Base-by-base conservation (phyloP, 2,888 invertebrate genomes). In the Spisula solida region DNA sequence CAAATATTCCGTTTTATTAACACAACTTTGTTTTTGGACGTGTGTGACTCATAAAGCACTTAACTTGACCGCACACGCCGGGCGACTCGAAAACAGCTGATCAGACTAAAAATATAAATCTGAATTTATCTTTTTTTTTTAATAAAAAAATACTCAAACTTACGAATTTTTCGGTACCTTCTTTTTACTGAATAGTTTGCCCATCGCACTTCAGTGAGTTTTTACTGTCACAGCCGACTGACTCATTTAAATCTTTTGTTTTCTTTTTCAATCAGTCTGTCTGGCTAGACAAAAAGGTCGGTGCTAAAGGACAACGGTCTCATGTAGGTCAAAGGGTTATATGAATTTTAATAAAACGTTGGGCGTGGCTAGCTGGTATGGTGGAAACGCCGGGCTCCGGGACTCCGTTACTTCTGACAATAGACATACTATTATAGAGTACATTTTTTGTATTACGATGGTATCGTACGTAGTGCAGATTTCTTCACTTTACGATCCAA, bases 121-220 rank as follows among this genome's bases (percentile, higher is more conserved):
- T 16, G 18, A 55, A 48, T 51, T n/a, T 25, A 29, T 20, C 56
- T 20, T 51, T 18, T 29, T 34, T 12, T 56, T 34, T 6, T 4
- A 34, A 20, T 48, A 86, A 75, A 86, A 75, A 86, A 81, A 14
- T 4, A 34, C 18, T 31, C 4, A 29, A 48, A 83, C 85, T 85
- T 89, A 94, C 93, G 90, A 90, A 75, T 92, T 60, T 85, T 89
- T 93, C 20, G 91, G 87, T 31, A 88, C 75, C 87, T 92, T 94
- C 56, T 85, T 87, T 86, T 94, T 94, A 83, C 94, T 93, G 81
- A 93, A 92, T 55, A 94, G 86, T 90, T 94, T 94, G 85, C 93
- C 94, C 94, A 94, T 94, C 48, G 81, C 90, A 88, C 75, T 31
- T 84, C 48, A 66, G 78, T 56, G 55, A 18, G 14, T 70, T 0